Conservation (phyloP, 2,113 vertebrate genomes). For the Porphyrio hochstetteri region DNA sequence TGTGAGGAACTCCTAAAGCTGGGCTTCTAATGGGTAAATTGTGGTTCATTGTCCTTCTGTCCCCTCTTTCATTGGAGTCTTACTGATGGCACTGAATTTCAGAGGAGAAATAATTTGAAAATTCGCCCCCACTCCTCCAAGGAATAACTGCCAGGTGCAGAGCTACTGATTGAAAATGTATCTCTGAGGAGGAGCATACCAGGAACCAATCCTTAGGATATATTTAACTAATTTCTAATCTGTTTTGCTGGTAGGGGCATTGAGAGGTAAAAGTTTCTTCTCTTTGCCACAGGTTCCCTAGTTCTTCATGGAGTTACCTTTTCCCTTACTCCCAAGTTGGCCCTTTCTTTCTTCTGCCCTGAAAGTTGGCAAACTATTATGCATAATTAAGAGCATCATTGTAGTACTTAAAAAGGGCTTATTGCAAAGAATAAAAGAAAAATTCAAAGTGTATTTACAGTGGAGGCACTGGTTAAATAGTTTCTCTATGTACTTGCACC, state of each 20-base stretch:
- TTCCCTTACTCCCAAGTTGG: neutral
- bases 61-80: neutral
- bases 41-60: neutral
- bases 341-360: neutral
- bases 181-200: slow-evolving; percentile 7
- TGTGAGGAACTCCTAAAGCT: neutral
- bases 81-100: slow-evolving; percentile 14
- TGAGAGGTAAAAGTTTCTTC: neutral
- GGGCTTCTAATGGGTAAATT: neutral
- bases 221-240: slow-evolving; percentile 39
- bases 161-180: neutral
- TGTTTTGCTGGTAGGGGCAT: neutral
- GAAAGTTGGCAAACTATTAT: neutral
- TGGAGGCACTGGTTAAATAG: neutral
- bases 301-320: neutral
- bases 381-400: neutral
- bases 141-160: slow-evolving; percentile 13
- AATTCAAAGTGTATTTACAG: neutral
- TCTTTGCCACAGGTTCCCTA: neutral
- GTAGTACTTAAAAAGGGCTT: neutral
- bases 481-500: neutral
- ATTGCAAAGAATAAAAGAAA: neutral
- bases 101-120: neutral
- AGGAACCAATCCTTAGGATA: slow-evolving; percentile 38
- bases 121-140: neutral